Evolutionary conservation across 1,140 invertebrate species (phyloP).

Genomic region (Diprion similis): DNA sequence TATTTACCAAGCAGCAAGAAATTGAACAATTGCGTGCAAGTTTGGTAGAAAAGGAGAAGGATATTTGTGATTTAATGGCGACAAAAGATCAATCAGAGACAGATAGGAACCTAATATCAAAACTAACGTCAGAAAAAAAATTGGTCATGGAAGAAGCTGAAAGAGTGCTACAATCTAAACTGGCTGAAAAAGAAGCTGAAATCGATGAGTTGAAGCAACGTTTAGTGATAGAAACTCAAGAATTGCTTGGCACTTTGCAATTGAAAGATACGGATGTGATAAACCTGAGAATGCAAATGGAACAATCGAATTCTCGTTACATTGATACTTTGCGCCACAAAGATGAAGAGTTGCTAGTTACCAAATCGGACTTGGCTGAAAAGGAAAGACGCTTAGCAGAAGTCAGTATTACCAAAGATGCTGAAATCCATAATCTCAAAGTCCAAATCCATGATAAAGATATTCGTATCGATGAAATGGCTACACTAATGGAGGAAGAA

Average conservation of each 20-base stretch:
- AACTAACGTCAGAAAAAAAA: conserved; percentile 43
- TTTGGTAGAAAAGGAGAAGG: conserved; percentile 33
- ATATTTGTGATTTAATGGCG: conserved; percentile 29
- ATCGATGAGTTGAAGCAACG: conserved; percentile 33
- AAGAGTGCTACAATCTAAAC: conserved; percentile 30
- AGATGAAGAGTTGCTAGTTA: conserved; percentile 32
- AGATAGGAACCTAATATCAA: conserved; percentile 35
- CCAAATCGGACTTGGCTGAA: conserved; percentile 31
- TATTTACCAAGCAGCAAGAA: conserved; percentile 43
- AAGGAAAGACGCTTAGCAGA: conserved; percentile 46
- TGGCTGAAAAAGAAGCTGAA: conserved; percentile 45
- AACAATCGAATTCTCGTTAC: conserved; percentile 26
- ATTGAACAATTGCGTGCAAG: conserved; percentile 34
- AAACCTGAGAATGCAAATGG: conserved; percentile 38
- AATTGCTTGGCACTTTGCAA: conserved; percentile 33
- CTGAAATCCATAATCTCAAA: conserved; percentile 48
- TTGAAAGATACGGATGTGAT: conserved; percentile 38
- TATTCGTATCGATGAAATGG: conserved; percentile 59
- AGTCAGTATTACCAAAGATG: conserved; percentile 48
- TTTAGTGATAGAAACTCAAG: conserved; percentile 34
- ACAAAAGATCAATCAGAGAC: conserved; percentile 38
- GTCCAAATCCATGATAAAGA: conserved; percentile 47
- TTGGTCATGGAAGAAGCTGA: conserved; percentile 32
- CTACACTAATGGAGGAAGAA: conserved; percentile 63
- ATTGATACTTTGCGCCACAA: conserved; percentile 27